Evolutionary conservation across 2,888 invertebrate genomes (phyloP), one percentile per base, ranked within the genome.

Genomic region (Linnaemya tessellans): DNA sequence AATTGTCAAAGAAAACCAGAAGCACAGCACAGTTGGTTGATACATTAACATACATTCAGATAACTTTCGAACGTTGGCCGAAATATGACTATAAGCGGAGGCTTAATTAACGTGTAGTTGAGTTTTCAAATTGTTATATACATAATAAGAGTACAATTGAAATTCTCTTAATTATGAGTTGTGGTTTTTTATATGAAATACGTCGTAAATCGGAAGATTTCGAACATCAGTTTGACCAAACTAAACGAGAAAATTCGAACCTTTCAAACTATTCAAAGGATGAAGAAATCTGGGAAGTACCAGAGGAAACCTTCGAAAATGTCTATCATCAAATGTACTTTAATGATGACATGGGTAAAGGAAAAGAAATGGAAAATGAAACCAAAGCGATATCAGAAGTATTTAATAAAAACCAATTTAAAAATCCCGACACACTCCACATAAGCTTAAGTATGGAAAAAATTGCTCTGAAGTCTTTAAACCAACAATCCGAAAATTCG

Each of bases 381-480:
- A 38, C 46, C 7, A 41, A 18, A 51, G 9, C 51, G 43, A 25
- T 70, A 68, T 15, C 67, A 1, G 11, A 43, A 68, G 18, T 25
- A 46, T 49, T 64, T n/a, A 58, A 41, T 64, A n/a, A 49, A 38
- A 60, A 60, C 7, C 82, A 73, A 54, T 43, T 86, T 68, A 25
- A 88, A 88, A 80, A 87, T 89, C 38, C 78, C 82, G 20, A 68
- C 49, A 58, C 46, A 13, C 38, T 84, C 11, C 80, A 67, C 46
- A 35, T 91, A 4, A 88, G 88, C 49, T 83, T 91, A 51, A 90
- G 87, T 74, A 71, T 87, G 1, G 88, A 89, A 18, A 89, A 91
- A 87, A 90, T 91, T 38, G 85, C 87, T 15, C 68, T 91, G 18
- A 89, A 89, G 46, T 86, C 83, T 64, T 71, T 56, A 74, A 73